Conservation (phyloP, 2,113 vertebrate genomes). For the Lepus americanus region DNA sequence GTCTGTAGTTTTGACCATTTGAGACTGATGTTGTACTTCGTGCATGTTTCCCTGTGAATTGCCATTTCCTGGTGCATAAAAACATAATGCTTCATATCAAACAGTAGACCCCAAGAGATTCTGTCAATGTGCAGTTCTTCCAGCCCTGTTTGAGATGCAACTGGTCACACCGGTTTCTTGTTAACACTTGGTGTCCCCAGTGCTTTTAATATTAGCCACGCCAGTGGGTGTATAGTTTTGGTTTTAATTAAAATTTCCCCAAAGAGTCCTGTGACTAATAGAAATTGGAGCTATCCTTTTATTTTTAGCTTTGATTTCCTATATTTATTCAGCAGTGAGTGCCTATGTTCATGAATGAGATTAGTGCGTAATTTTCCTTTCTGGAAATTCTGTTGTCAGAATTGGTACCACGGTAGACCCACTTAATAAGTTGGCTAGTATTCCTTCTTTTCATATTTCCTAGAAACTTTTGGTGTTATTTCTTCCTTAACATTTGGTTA, state of each 20-base stretch:
- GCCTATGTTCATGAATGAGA: neutral
- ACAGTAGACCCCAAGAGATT: neutral
- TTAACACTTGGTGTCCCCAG: neutral
- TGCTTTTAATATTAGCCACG: neutral
- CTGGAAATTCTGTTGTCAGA: constrained; percentile 25
- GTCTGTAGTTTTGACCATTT: neutral
- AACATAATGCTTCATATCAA: neutral
- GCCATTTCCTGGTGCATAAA: neutral
- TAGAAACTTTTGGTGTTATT: neutral
- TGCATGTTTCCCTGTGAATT: neutral
- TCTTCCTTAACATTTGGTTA: constrained; percentile 9
- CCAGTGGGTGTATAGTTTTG: neutral
- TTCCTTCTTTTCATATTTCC: neutral
- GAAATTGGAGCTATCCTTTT: neutral
- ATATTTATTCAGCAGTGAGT: neutral
- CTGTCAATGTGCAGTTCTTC: neutral
- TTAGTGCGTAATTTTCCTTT: constrained; percentile 26
- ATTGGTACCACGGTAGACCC: neutral
- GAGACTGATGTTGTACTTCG: neutral
- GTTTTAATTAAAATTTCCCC: constrained; percentile 32
- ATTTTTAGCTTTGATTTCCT: neutral
- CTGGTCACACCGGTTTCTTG: neutral
- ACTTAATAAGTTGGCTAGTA: neutral
- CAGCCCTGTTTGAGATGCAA: neutral
- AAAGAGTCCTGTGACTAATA: neutral